Conservation (phyloP, 1,140 invertebrate species). For the Heliconius eleuchia region DNA sequence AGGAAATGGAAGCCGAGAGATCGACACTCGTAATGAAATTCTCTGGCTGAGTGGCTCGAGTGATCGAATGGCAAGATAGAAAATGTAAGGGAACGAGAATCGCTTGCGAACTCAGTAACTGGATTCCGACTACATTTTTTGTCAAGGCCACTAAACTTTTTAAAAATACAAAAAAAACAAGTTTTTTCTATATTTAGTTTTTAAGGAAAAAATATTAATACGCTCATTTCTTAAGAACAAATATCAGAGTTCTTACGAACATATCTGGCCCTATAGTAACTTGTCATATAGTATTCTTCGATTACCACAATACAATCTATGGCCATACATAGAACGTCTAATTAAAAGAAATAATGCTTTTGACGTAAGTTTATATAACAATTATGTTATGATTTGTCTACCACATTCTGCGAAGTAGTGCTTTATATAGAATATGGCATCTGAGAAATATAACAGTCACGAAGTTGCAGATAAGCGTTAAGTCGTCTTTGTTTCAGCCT, state of each 20-base stretch:
- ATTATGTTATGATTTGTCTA: background rate
- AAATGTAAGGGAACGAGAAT: slow-evolving; percentile 22
- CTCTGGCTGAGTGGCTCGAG: slow-evolving; percentile 28
- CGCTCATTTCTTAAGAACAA: too few species aligned
- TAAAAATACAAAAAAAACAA: background rate
- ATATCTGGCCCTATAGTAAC: too few species aligned
- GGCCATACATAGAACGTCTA: background rate
- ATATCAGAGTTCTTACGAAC: too few species aligned
- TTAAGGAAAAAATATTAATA: background rate
- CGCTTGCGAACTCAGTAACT: background rate
- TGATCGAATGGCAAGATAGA: slow-evolving; percentile 32
- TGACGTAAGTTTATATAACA: background rate
- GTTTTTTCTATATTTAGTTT: background rate
- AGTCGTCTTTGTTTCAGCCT: slow-evolving; percentile 60
- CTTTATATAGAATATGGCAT: slow-evolving; percentile 38
- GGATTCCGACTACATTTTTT: background rate
- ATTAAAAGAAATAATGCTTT: background rate
- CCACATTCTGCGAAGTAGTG: background rate
- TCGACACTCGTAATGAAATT: slow-evolving; percentile 33
- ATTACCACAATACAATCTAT: background rate
- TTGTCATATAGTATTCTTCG: background rate
- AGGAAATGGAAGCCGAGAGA: slow-evolving; percentile 35
- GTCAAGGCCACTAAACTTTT: background rate
- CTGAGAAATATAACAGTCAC: slow-evolving; percentile 43
- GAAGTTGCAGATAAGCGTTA: slow-evolving; percentile 43